These are phyloP conservation scores for Drosophila lacteicornis DNA, from an alignment of 1,140 invertebrate genomes.

Conservation along the genomic window DNA sequence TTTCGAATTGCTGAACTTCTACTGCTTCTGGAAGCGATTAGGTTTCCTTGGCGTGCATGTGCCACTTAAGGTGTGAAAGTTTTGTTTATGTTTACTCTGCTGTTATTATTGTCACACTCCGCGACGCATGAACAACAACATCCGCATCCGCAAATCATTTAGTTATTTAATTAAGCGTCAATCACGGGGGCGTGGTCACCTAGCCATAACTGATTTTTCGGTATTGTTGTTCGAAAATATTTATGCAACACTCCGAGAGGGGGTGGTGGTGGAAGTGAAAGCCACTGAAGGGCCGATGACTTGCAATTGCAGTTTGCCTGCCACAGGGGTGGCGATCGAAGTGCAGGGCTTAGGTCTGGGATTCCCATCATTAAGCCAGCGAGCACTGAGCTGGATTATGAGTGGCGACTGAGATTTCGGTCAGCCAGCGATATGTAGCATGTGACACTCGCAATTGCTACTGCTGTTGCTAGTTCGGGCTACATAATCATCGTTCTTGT, in stretches of 20 bases:
- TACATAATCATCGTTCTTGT: constrained; percentile 50
- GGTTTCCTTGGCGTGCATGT: neutral
- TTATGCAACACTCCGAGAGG: constrained; percentile 28
- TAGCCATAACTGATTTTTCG: constrained; percentile 56
- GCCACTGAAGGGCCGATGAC: constrained; percentile 59
- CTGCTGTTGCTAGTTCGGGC: constrained; percentile 3
- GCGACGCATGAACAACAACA: constrained; percentile 44
- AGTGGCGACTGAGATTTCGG: constrained; percentile 38
- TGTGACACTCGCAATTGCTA: constrained; percentile 2
- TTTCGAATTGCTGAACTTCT: constrained; percentile 17
- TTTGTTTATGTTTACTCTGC: constrained; percentile 9
- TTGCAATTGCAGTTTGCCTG: constrained; percentile 39
- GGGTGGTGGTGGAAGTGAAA: constrained; percentile 8
- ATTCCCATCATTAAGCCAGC: neutral
- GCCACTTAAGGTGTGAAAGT: constrained; percentile 28
- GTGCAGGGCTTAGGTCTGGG: neutral
- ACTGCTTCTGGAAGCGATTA: neutral
- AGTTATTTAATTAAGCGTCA: constrained; percentile 73
- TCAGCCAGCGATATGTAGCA: constrained; percentile 22
- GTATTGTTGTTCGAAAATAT: constrained; percentile 35
- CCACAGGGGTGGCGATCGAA: constrained; percentile 1
- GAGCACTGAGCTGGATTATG: constrained; percentile 3
- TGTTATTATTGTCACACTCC: constrained; percentile 39
- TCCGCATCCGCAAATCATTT: constrained; percentile 64
- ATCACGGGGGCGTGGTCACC: constrained; percentile 56